phyloP scores from a whole-genome alignment of 2,888 invertebrate genomes.

The Brachyptera risi region DNA sequence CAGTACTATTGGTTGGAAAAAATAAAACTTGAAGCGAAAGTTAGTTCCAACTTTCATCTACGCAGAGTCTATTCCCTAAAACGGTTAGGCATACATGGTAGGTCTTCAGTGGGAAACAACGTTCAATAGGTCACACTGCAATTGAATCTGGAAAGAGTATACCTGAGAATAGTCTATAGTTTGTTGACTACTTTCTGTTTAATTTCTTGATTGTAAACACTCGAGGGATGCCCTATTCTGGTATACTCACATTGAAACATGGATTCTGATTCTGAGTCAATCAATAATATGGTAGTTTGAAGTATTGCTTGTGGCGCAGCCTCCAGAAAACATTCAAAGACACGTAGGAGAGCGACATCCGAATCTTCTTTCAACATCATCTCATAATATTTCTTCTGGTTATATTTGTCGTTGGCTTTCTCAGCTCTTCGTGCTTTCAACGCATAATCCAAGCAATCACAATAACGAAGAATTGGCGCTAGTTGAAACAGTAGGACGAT shows the following conservation, averaged over 20 bases:
- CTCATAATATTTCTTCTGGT: conserved; percentile 63
- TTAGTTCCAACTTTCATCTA: too few species aligned
- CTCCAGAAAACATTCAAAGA: conserved; percentile 77
- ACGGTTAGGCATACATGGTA: too few species aligned
- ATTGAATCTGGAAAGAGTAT: too few species aligned
- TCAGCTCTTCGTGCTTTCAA: conserved; percentile 61
- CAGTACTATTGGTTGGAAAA: too few species aligned
- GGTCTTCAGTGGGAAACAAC: too few species aligned
- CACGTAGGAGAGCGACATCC: conserved; percentile 69
- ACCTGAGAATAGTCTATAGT: too few species aligned
- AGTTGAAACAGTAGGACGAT: conserved; percentile 64
- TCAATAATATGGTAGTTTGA: conserved; percentile 65
- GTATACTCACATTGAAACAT: conserved; percentile 51
- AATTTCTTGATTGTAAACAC: too few species aligned
- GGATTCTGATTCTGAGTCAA: conserved; percentile 49
- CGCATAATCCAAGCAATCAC: conserved; percentile 53
- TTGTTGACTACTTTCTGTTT: too few species aligned
- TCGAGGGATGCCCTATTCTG: too few species aligned
- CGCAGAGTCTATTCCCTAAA: too few species aligned
- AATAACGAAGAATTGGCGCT: conserved; percentile 62
- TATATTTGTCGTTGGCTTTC: conserved; percentile 51
- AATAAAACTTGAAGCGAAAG: too few species aligned
- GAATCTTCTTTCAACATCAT: conserved; percentile 76
- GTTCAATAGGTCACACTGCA: too few species aligned
- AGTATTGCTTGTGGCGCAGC: conserved; percentile 77